Percentiles rank a stretch among this genome's conserved stretches.
phyloP scores from a whole-genome alignment of 2,888 invertebrate species.

The Amphipyra berbera region DNA sequence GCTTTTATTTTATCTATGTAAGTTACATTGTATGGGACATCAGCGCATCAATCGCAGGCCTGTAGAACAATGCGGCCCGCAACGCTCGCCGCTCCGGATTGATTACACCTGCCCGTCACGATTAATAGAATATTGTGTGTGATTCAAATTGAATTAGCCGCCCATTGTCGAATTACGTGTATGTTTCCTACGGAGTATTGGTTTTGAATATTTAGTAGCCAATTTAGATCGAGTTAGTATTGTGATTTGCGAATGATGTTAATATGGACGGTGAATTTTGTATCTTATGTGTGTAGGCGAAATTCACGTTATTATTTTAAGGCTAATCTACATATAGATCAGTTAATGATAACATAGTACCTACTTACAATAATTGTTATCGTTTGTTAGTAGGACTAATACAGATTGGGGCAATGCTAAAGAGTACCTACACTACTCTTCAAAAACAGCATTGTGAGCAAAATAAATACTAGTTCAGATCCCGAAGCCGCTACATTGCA shows the following conservation, averaged over 20 bases:
- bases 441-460: conserved; percentile 22
- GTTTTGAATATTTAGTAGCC: conserved; percentile 87
- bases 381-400: too few relatives aligned
- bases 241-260: conserved; percentile 64
- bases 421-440: background rate
- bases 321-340: background rate
- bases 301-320: conserved; percentile 22
- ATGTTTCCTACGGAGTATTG: conserved; percentile 82
- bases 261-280: conserved; percentile 52
- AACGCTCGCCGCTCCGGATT: conserved; percentile 68
- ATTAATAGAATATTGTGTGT: conserved; percentile 89
- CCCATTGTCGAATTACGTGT: conserved; percentile 84
- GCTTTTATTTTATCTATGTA: background rate
- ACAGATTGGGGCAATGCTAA: too few relatives aligned
- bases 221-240: conserved; percentile 80
- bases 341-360: too few relatives aligned
- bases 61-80: conserved; percentile 66
- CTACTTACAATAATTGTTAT: too few relatives aligned
- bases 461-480: conserved; percentile 29
- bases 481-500: conserved; percentile 26
- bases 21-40: conserved; percentile 14
- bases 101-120: conserved; percentile 89
- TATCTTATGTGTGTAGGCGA: conserved; percentile 28
- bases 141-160: conserved; percentile 87
- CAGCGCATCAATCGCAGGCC: conserved; percentile 40